phyloP scores from a whole-genome alignment of 2,113 vertebrate species.

The Recurvirostra avosetta region DNA sequence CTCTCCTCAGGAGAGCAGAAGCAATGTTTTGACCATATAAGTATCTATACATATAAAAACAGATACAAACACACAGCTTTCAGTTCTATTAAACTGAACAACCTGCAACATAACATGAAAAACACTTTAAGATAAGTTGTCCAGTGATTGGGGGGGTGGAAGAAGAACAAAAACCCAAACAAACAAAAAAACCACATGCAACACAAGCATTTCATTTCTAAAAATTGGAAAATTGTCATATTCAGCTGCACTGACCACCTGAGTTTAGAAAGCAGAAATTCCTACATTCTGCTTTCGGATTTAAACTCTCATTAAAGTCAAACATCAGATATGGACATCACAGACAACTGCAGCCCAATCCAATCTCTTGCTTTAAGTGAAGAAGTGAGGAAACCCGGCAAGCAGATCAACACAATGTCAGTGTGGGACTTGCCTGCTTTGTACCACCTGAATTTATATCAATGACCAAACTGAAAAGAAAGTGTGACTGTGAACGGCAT shows the following conservation, averaged over 20 bases:
- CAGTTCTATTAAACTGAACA: neutral
- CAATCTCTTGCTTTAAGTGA: neutral
- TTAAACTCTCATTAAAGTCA: neutral
- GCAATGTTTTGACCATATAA: neutral
- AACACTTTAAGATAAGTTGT: neutral
- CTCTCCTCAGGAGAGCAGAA: neutral
- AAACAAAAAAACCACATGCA: neutral
- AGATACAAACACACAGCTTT: neutral
- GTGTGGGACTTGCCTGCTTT: neutral
- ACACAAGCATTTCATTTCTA: neutral
- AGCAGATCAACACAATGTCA: neutral
- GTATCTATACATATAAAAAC: too few species aligned
- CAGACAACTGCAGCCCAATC: rapidly evolving
- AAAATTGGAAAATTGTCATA: neutral
- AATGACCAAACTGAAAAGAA: neutral
- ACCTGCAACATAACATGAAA: neutral
- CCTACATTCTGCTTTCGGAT: neutral
- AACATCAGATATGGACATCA: neutral
- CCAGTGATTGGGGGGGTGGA: neutral
- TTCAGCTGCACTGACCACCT: neutral
- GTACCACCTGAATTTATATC: neutral
- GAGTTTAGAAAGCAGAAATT: neutral
- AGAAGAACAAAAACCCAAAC: neutral
- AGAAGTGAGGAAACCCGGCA: neutral
- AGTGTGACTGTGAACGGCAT: neutral